Evolutionary conservation across 2,888 invertebrate genomes (phyloP).

Genomic region (Phyto melanocephala): DNA sequence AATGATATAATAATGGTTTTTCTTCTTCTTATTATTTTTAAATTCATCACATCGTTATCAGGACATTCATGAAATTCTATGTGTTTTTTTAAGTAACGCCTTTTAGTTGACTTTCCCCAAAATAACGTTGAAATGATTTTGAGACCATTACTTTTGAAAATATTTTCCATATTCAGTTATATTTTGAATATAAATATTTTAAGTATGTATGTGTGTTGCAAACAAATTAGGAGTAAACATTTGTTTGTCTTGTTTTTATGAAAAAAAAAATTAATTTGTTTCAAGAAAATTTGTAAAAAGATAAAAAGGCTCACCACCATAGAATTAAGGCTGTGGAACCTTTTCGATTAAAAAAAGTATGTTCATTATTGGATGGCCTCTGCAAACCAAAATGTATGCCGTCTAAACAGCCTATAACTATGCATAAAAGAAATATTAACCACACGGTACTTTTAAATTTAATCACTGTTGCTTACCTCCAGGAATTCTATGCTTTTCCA

Average conservation of each 20-base stretch:
- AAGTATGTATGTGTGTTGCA: too few species aligned
- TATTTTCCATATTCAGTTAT: background rate
- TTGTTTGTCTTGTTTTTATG: too few species aligned
- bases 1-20: background rate
- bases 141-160: background rate
- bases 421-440: too few species aligned
- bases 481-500: background rate
- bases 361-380: background rate
- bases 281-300: background rate
- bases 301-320: conserved; percentile 7
- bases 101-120: background rate
- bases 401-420: background rate
- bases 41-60: background rate
- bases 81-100: background rate
- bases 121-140: background rate
- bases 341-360: background rate
- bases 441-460: too few species aligned
- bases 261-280: too few species aligned
- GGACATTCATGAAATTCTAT: background rate
- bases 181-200: background rate
- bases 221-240: too few species aligned
- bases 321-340: conserved; percentile 19
- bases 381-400: background rate
- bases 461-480: too few species aligned
- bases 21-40: too few species aligned